Evolutionary conservation across 2,888 invertebrate species (phyloP).

Genomic region (Lycophotia porphyrea): DNA sequence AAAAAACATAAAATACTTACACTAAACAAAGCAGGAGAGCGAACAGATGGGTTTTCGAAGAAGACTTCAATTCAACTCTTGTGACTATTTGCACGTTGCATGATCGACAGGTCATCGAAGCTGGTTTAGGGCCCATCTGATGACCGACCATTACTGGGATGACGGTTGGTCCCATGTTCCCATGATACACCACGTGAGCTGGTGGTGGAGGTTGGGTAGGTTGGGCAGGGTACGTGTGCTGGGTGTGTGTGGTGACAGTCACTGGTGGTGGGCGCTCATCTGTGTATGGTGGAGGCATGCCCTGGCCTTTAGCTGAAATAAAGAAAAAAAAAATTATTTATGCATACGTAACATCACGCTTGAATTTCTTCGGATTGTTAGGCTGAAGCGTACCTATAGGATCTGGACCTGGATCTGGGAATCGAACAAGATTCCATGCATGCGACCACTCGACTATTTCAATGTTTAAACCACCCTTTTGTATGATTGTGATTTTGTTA

Average conservation of each 20-base stretch:
- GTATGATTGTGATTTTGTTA: background rate
- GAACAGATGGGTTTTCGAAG: slow-evolving; percentile 42
- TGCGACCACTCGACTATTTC: background rate
- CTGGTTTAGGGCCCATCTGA: slow-evolving; percentile 39
- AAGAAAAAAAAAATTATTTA: background rate
- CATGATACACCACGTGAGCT: slow-evolving; percentile 29
- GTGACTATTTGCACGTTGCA: slow-evolving; percentile 38
- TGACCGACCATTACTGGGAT: slow-evolving; percentile 30
- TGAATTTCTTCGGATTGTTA: background rate
- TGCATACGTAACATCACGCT: background rate
- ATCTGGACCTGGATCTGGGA: too few species aligned
- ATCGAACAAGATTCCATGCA: background rate
- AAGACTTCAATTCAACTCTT: slow-evolving; percentile 34
- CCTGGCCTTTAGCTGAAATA: slow-evolving; percentile 48
- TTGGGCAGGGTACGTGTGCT: slow-evolving; percentile 34
- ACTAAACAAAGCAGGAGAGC: slow-evolving; percentile 43
- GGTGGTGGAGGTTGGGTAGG: slow-evolving; percentile 32
- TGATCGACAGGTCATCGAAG: slow-evolving; percentile 32
- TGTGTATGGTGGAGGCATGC: slow-evolving; percentile 50
- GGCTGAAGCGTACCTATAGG: background rate
- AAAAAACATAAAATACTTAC: slow-evolving; percentile 21
- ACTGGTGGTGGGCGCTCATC: slow-evolving; percentile 2
- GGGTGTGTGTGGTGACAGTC: slow-evolving; percentile 18
- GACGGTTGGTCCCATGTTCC: slow-evolving; percentile 11
- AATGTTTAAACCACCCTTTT: background rate